Conservation (phyloP, 2,888 invertebrate species). For the Orthosia cruda region DNA sequence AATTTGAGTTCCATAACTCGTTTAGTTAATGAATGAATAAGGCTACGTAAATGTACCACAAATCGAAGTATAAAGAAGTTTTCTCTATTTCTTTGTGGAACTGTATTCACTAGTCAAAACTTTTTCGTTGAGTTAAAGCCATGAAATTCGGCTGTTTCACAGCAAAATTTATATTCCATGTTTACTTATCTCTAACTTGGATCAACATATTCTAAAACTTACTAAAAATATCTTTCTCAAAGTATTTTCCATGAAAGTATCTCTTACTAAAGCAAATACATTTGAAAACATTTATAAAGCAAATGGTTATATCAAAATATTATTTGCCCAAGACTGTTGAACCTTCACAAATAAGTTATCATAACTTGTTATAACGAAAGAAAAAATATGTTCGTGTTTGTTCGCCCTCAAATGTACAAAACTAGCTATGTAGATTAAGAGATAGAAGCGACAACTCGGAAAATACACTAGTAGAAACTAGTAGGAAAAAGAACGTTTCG, state of each 20-base stretch:
- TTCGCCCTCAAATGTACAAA: constrained; percentile 77
- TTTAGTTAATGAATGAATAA: too few relatives aligned
- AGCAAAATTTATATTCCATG: background rate
- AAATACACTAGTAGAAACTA: too few relatives aligned
- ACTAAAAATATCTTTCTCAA: constrained; percentile 19
- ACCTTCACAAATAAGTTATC: constrained; percentile 85
- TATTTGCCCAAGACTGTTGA: constrained; percentile 81
- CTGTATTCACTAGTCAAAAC: background rate
- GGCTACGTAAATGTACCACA: too few relatives aligned
- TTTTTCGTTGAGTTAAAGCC: too few relatives aligned
- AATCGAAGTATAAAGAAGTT: too few relatives aligned
- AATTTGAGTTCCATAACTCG: too few relatives aligned
- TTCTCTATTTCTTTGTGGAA: background rate
- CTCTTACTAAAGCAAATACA: constrained; percentile 58
- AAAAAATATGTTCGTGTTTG: constrained; percentile 84
- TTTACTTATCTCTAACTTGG: background rate
- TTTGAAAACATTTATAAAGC: constrained; percentile 73
- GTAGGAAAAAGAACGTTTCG: background rate
- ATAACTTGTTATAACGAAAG: constrained; percentile 82
- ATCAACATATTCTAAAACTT: constrained; percentile 6
- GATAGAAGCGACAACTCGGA: constrained; percentile 37
- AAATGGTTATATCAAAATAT: constrained; percentile 79
- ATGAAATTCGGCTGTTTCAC: background rate
- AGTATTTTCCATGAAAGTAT: constrained; percentile 43
- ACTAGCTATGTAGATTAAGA: constrained; percentile 66